Evolutionary conservation across 2,888 invertebrate species (phyloP).

Genomic region (Erebia aethiops): DNA sequence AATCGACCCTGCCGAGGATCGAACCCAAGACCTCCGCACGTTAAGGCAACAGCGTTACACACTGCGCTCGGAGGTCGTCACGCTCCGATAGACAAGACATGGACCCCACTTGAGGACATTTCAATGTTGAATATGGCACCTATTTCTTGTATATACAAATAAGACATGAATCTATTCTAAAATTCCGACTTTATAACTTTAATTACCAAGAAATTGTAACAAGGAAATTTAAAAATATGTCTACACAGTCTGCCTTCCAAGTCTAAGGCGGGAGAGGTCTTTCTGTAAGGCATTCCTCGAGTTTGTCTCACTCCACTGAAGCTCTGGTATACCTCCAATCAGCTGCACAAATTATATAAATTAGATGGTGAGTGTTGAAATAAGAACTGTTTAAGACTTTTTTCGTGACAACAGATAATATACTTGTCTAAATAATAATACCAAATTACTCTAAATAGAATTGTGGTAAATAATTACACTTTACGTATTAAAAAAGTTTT

Average conservation of each 20-base stretch:
- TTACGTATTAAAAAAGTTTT: slow-evolving; percentile 47
- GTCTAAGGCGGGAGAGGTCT: slow-evolving; percentile 63
- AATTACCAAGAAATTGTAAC: neutral
- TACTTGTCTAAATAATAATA: neutral
- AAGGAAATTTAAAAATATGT: neutral
- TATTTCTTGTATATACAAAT: too few species aligned
- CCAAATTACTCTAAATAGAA: neutral
- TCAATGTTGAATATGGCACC: too few species aligned
- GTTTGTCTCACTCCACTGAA: slow-evolving; percentile 70
- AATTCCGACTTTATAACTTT: neutral
- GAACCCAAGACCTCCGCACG: too few species aligned
- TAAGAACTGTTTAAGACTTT: too few species aligned
- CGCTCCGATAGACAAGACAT: too few species aligned
- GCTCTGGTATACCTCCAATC: slow-evolving; percentile 68
- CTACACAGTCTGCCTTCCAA: slow-evolving; percentile 61
- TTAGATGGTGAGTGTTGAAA: neutral
- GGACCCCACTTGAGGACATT: too few species aligned
- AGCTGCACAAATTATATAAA: slow-evolving; percentile 51
- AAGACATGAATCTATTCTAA: neutral
- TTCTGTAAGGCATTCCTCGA: slow-evolving; percentile 67
- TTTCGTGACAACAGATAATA: neutral
- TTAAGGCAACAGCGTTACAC: too few species aligned
- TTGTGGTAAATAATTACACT: slow-evolving; percentile 44
- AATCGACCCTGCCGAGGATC: too few species aligned
- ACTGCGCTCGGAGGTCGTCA: too few species aligned